Evolutionary conservation across 2,888 invertebrate species (phyloP), one percentile per base, ranked within the genome.

Genomic region (Leptinotarsa juncta): DNA sequence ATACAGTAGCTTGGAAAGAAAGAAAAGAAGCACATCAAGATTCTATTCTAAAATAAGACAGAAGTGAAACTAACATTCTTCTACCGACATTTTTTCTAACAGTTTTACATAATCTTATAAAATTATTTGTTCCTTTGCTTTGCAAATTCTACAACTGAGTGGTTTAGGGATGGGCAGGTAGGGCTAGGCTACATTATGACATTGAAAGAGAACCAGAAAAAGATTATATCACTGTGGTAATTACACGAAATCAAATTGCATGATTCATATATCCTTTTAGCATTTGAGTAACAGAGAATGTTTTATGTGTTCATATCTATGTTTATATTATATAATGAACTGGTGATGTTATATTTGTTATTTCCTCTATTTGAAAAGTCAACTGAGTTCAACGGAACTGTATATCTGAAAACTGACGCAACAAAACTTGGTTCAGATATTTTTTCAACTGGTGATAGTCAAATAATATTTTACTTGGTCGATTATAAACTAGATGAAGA

Each of bases 1-100:
- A 93, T 81, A 93, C 90, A 87, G 92, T 93, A 89, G 94, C 94
- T 94, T 93, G 92, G 79, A 90, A 91, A 85, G 81, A 85, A 84
- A 84, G 84, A 81, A 79, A 73, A 72, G 18, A 74, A 60, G 60
- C 65, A 73, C 75, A 78, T 78, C 77, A 71, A 73, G 70, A 73
- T 73, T 74, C 68, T 76, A 72, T 73, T 72, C 76, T 73, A 77
- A 57, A 70, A 57, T 72, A 70, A 16, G 48, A 55, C 49, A 15
- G 20, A 48, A 66, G 26, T 50, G 20, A 68, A 60, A 42, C 42
- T 26, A 68, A 55, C 53, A 50, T 68, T 68, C 55, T 55, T 26
- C 32, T 62, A 32, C 18, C 2, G 26, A n/a, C 32, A 57, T n/a
- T 0, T n/a, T n/a, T 26, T 16, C 62, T 62, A 62, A 62, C 42